A percentile compares a stretch with the other conserved stretches of the same genome.
Conservation (phyloP, 2,113 vertebrate genomes). For the Chascanopsetta lugubris region DNA sequence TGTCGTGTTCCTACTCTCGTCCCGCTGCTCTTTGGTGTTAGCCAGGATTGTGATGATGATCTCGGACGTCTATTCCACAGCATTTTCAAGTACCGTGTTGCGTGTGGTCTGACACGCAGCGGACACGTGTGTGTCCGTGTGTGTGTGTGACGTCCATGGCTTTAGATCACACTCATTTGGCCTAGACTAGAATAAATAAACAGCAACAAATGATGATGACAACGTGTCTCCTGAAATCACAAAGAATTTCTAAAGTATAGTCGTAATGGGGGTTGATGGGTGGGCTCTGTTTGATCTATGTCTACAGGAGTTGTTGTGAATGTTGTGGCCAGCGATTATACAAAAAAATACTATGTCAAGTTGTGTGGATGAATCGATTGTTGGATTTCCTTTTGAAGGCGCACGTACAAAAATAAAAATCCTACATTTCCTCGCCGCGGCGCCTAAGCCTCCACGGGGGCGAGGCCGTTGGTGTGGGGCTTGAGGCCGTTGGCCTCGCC, state of each 20-base stretch:
- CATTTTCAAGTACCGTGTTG: slow-evolving; percentile 68
- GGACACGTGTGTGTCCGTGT: slow-evolving; percentile 22
- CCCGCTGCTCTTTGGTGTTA: slow-evolving; percentile 67
- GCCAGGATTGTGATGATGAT: slow-evolving; percentile 29
- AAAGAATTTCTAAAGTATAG: too few species aligned
- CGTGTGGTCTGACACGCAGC: slow-evolving; percentile 10
- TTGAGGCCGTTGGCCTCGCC: slow-evolving; percentile 66
- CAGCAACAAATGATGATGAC: slow-evolving; percentile 48
- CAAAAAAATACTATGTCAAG: not conserved
- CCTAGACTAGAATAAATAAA: slow-evolving; percentile 55
- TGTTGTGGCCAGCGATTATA: slow-evolving; percentile 3
- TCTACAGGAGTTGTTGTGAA: slow-evolving; percentile 10
- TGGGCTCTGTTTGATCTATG: slow-evolving; percentile 3
- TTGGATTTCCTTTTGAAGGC: slow-evolving; percentile 38
- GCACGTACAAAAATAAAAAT: slow-evolving; percentile 27
- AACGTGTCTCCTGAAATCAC: not conserved
- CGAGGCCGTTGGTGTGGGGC: slow-evolving; percentile 69
- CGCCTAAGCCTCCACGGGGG: slow-evolving; percentile 60
- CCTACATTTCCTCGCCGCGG: not conserved
- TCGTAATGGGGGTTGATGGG: not conserved
- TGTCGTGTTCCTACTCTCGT: slow-evolving; percentile 22
- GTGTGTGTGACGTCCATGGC: slow-evolving; percentile 59
- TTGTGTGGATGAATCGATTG: not conserved
- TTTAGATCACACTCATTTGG: slow-evolving; percentile 53
- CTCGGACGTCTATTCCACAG: slow-evolving; percentile 9